Evolutionary conservation across 1,140 invertebrate genomes (phyloP).

Genomic region (Psilanteris sp.): DNA sequence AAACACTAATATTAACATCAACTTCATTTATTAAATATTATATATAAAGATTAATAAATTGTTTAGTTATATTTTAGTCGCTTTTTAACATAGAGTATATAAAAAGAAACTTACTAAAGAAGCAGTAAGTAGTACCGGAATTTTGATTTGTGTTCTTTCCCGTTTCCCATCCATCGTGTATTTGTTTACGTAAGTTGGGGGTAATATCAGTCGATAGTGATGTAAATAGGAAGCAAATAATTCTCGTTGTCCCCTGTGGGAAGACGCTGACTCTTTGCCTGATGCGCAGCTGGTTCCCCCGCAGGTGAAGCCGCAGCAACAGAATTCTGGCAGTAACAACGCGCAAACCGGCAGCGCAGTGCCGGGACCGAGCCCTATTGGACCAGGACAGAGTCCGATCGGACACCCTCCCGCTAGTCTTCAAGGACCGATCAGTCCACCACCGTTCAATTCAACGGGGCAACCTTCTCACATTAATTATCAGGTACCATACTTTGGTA

Average conservation of each 20-base stretch:
- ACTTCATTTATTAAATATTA: too few species aligned
- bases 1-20: too few species aligned
- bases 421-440: slow-evolving; percentile 78
- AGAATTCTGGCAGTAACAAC: slow-evolving; percentile 80
- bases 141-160: neutral
- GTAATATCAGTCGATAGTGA: slow-evolving; percentile 69
- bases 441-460: slow-evolving; percentile 79
- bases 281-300: slow-evolving; percentile 81
- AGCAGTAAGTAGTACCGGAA: slow-evolving; percentile 1
- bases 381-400: slow-evolving; percentile 81
- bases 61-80: too few species aligned
- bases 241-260: slow-evolving; percentile 79
- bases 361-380: slow-evolving; percentile 77
- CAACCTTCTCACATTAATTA: slow-evolving; percentile 82
- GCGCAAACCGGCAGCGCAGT: slow-evolving; percentile 76
- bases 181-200: slow-evolving; percentile 1
- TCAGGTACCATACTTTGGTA: slow-evolving; percentile 76
- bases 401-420: slow-evolving; percentile 81
- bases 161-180: neutral
- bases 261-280: slow-evolving; percentile 81
- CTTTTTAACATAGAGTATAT: too few species aligned
- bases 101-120: neutral
- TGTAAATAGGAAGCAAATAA: slow-evolving; percentile 72
- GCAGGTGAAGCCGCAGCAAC: slow-evolving; percentile 88
- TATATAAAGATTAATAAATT: too few species aligned